Evolutionary conservation across 2,797 vertebrate species (phyloP), one percentile per base, ranked within the genome.

Genomic region (Glossophaga mutica): DNA sequence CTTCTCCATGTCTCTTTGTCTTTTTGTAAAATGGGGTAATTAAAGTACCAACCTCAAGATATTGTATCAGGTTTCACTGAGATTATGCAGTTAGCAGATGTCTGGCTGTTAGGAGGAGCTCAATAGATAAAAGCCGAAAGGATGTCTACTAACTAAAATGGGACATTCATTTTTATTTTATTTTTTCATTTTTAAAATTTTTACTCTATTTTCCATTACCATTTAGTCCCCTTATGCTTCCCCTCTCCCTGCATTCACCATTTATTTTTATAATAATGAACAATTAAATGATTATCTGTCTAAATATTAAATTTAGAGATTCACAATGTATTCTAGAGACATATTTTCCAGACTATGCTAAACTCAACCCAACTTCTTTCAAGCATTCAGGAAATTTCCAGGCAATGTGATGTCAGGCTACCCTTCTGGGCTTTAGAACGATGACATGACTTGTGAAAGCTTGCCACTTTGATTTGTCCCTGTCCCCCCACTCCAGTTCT

Each of bases 381-480:
- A 62, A 62, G 71, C 26, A 78, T 46, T 86, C 14, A 59, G 9
- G 48, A 88, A 81, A 70, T 46, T 90, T 94, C 68, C 21, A 85
- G 67, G 46, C 24, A 22, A 9, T 79, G 52, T 50, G 55, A 2
- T 95, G 14, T 48, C 42, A 32, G 57, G 37, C 39, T 95, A 12
- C 22, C n/a, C 8, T 59, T 59, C 46, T 59, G 87, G 22, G 12
- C 7, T 67, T 86, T 55, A 48, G 42, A 78, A 52, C 24, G 44
- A 39, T 62, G 39, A 84, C 18, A 6, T 46, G 67, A 87, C 34
- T 62, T 68, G 18, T 50, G 44, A 97, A 83, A 86, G 24, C 68
- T 62, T 96, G 87, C 39, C 87, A 68, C 59, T 89, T 89, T 73
- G 82, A 93, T 96, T 94, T 88, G 42, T 32, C 50, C n/a, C 32